A percentile compares a stretch with the other conserved stretches of the same genome.
Conservation (phyloP, 2,113 vertebrate species). For the Beaufortia kweichowensis region DNA sequence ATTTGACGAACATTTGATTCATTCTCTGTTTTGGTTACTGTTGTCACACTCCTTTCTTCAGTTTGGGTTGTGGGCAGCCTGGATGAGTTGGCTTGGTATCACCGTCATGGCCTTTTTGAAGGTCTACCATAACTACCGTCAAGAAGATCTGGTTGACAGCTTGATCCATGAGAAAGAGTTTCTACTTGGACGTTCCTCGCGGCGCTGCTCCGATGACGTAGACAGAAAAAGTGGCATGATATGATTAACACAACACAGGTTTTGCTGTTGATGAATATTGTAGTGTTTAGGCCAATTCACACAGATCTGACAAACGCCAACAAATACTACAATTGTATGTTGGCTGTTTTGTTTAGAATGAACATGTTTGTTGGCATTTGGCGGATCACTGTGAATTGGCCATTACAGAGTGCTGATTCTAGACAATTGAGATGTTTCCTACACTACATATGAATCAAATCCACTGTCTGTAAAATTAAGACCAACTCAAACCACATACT, state of each 20-base stretch:
- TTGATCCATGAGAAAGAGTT: slow-evolving; percentile 95
- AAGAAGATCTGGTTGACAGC: slow-evolving; percentile 92
- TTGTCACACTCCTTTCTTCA: slow-evolving; percentile 54
- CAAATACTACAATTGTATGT: too few relatives aligned
- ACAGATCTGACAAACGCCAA: too few relatives aligned
- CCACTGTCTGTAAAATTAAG: neutral
- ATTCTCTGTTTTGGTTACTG: slow-evolving; percentile 13
- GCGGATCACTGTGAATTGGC: too few relatives aligned
- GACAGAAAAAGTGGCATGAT: slow-evolving; percentile 87
- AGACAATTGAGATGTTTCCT: neutral
- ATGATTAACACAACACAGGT: slow-evolving; percentile 56
- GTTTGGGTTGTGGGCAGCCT: slow-evolving; percentile 96
- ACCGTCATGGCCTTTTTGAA: slow-evolving; percentile 91
- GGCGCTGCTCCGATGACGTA: slow-evolving; percentile 71
- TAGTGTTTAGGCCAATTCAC: too few relatives aligned
- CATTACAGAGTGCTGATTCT: neutral
- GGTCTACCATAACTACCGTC: slow-evolving; percentile 92
- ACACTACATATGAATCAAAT: neutral
- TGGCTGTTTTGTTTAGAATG: too few relatives aligned
- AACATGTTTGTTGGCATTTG: too few relatives aligned
- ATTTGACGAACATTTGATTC: too few relatives aligned
- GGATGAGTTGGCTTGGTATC: slow-evolving; percentile 93
- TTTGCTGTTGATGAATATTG: neutral
- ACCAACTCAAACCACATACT: neutral
- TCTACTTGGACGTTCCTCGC: slow-evolving; percentile 83